A percentile compares a stretch with the other conserved stretches of the same genome.
phyloP scores from a whole-genome alignment of 2,888 invertebrate species.

The Cephalotes varians region DNA sequence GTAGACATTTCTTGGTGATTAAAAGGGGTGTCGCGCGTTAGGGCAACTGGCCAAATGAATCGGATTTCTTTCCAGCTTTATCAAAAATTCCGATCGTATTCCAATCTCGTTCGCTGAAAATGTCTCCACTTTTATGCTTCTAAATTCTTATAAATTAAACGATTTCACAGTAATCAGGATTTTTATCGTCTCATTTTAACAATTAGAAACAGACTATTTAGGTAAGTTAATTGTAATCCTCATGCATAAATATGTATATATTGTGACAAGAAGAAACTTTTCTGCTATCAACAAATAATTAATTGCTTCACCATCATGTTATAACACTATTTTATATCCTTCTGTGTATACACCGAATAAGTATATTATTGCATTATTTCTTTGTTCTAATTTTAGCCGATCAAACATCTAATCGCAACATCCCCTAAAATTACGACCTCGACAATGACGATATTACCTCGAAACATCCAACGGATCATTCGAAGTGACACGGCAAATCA shows the following conservation, averaged over 20 bases:
- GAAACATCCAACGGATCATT: background rate
- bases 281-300: background rate
- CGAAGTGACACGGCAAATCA: slow-evolving; percentile 25
- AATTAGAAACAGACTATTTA: background rate
- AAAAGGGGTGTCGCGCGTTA: slow-evolving; percentile 54
- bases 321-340: background rate
- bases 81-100: slow-evolving; percentile 53
- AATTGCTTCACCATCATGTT: background rate
- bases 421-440: background rate
- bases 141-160: slow-evolving; percentile 17
- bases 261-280: background rate
- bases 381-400: background rate
- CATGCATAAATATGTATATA: background rate
- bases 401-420: slow-evolving; percentile 18
- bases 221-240: background rate
- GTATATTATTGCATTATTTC: background rate
- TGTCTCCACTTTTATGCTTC: background rate
- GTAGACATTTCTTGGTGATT: slow-evolving; percentile 58
- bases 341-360: background rate
- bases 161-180: background rate
- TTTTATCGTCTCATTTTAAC: background rate
- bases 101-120: slow-evolving; percentile 23
- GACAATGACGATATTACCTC: background rate
- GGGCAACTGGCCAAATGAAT: slow-evolving; percentile 59
- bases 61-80: slow-evolving; percentile 48